These are phyloP conservation scores for Drosophila serrata DNA, from an alignment of 1,140 invertebrate species.

Conservation along the genomic window DNA sequence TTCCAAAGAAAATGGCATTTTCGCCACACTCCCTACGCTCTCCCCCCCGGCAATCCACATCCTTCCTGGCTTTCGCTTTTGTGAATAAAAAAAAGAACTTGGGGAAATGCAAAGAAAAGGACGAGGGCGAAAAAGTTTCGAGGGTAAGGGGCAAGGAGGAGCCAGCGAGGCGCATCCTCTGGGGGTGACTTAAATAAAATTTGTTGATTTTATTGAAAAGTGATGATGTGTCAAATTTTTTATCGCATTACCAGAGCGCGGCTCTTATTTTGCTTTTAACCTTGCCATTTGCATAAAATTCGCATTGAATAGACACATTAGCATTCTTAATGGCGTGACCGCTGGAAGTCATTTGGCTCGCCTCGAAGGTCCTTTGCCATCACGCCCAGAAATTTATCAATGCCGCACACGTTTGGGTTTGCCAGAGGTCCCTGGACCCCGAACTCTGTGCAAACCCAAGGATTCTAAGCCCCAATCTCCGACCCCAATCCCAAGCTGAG, in stretches of 20 bases:
- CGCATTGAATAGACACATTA: constrained; percentile 82
- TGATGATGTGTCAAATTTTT: constrained; percentile 84
- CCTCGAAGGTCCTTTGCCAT: constrained; percentile 31
- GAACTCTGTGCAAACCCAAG: neutral
- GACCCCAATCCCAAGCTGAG: constrained; percentile 17
- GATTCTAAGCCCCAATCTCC: neutral
- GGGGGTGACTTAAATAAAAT: constrained; percentile 82
- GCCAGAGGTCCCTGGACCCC: constrained; percentile 24
- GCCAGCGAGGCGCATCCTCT: constrained; percentile 67
- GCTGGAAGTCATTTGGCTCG: constrained; percentile 64
- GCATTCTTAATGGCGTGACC: constrained; percentile 78
- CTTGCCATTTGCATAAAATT: constrained; percentile 82
- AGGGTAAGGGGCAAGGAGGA: neutral
- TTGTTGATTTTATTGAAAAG: constrained; percentile 84
- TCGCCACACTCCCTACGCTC: constrained; percentile 14
- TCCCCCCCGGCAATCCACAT: constrained; percentile 47
- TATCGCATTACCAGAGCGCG: constrained; percentile 76
- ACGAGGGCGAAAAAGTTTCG: constrained; percentile 42
- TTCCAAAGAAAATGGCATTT: constrained; percentile 70
- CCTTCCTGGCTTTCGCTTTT: constrained; percentile 47
- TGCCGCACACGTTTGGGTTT: constrained; percentile 75
- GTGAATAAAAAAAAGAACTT: constrained; percentile 21
- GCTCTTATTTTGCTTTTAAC: constrained; percentile 82
- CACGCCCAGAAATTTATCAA: constrained; percentile 74
- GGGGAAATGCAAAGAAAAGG: constrained; percentile 21